Evolutionary conservation across 1,140 invertebrate genomes (phyloP).

Genomic region (Lordiphosa mommai): DNA sequence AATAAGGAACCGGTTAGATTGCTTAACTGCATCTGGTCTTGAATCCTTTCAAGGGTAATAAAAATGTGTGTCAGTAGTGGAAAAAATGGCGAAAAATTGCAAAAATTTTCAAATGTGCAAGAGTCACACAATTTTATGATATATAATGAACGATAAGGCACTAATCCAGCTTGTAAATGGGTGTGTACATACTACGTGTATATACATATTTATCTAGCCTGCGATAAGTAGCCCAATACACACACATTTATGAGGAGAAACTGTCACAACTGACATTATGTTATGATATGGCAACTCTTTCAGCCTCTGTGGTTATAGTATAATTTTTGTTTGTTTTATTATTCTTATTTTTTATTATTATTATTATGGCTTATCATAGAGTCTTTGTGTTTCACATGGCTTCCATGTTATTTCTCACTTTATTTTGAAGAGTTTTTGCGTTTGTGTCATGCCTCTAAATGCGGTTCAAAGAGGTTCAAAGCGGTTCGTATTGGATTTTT

Average conservation of each 20-base stretch:
- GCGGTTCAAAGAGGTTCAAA: constrained; percentile 21
- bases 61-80: constrained; percentile 56
- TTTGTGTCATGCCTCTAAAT: too few relatives aligned
- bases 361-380: too few relatives aligned
- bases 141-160: constrained; percentile 20
- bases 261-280: too few relatives aligned
- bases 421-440: neutral
- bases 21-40: neutral
- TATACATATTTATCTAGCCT: neutral
- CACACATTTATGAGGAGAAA: too few relatives aligned
- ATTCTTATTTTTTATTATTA: too few relatives aligned
- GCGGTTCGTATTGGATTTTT: constrained; percentile 22
- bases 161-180: constrained; percentile 25
- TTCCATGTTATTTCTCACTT: neutral
- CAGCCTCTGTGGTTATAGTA: too few relatives aligned
- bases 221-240: too few relatives aligned
- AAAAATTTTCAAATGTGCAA: constrained; percentile 8
- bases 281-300: too few relatives aligned
- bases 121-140: neutral
- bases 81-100: constrained; percentile 15
- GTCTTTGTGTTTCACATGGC: too few relatives aligned
- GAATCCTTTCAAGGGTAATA: constrained; percentile 33
- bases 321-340: too few relatives aligned
- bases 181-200: too few relatives aligned
- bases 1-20: constrained; percentile 56